phyloP scores from a whole-genome alignment of 2,888 invertebrate genomes.

The Agrochola lota region DNA sequence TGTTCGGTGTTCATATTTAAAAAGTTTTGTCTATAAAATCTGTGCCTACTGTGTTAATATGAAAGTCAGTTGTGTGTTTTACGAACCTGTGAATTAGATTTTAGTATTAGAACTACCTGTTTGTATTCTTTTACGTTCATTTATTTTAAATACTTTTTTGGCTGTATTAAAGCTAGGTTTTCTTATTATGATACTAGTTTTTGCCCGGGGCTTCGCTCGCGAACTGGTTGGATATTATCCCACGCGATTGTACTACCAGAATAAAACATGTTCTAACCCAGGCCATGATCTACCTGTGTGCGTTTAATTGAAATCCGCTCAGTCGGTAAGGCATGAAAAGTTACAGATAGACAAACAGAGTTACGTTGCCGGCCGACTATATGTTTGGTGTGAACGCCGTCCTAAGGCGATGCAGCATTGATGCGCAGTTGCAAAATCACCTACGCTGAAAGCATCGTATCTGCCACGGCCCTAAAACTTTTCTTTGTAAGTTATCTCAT shows the following conservation, averaged over 20 bases:
- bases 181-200: not conserved
- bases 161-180: not conserved
- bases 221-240: not conserved
- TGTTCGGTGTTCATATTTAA: slow-evolving; percentile 43
- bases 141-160: not conserved
- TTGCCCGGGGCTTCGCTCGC: not conserved
- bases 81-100: not conserved
- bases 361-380: not conserved
- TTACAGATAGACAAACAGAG: not conserved
- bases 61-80: slow-evolving; percentile 32
- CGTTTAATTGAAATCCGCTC: not conserved
- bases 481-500: not conserved
- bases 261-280: not conserved
- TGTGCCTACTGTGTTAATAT: slow-evolving; percentile 8
- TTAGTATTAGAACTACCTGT: too few relatives aligned
- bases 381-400: not conserved
- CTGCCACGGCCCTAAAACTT: not conserved
- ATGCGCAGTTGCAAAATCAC: not conserved
- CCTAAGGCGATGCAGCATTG: not conserved
- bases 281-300: not conserved
- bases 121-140: not conserved
- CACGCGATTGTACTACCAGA: not conserved
- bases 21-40: slow-evolving; percentile 47
- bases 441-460: not conserved
- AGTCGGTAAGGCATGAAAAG: not conserved